A percentile compares a stretch with the other conserved stretches of the same genome.
phyloP scores from a whole-genome alignment of 1,140 invertebrate species.

The Procambarus virginalis region DNA sequence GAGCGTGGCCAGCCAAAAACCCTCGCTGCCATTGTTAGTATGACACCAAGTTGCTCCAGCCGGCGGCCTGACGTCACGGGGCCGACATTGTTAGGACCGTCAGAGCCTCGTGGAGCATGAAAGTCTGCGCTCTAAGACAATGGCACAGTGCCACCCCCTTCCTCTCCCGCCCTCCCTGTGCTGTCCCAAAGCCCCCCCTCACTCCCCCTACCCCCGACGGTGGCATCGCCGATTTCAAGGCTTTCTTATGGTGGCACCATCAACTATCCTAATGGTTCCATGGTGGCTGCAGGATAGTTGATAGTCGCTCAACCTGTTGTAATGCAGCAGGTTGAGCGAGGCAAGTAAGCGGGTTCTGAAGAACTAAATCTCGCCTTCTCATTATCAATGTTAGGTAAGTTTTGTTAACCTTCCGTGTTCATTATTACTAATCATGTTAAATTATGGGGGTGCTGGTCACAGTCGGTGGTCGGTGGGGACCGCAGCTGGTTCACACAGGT shows the following conservation, averaged over 20 bases:
- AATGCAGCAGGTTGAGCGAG: no score
- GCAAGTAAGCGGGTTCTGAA: no score
- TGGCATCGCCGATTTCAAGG: neutral
- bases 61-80: conserved; percentile 35
- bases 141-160: conserved; percentile 11
- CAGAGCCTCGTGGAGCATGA: conserved; percentile 52
- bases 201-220: neutral
- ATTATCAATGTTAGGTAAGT: no score
- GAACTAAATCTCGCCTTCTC: no score
- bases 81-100: conserved; percentile 47
- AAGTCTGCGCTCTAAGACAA: conserved; percentile 44
- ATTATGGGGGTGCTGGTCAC: no score
- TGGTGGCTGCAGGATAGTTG: no score
- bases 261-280: no score
- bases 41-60: conserved; percentile 25
- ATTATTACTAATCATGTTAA: no score
- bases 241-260: neutral
- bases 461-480: no score
- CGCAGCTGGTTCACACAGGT: no score
- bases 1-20: conserved; percentile 5
- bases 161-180: neutral
- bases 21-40: conserved; percentile 11
- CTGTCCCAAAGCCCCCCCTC: neutral
- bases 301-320: no score
- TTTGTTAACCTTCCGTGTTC: no score